Base-by-base conservation (phyloP, 2,797 vertebrate genomes). In the Anas acuta region DNA sequence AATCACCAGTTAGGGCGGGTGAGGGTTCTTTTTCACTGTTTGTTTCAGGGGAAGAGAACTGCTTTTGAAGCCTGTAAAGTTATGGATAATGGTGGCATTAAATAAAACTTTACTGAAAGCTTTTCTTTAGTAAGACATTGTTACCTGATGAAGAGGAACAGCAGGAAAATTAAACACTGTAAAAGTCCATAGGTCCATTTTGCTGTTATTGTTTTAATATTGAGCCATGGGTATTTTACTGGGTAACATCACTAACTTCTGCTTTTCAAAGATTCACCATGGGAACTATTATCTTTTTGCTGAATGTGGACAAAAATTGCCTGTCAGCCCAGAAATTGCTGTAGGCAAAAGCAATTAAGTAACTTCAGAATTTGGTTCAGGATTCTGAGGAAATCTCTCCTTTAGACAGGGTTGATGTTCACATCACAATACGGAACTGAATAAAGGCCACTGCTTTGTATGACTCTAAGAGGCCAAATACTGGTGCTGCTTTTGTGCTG, bases 281-380 rank as follows among this genome's bases (percentile, higher is more conserved):
- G 67, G 76, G 77, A 93, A 35, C 74, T 67, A 6, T 54, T 66
- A 61, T 57, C 23, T 84, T 33, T 76, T 73, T 73, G 65, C 77
- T 91, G 61, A 83, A 84, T 81, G 51, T 86, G 56, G 77, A 35
- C 41, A 82, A 66, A 73, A 90, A 76, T 8, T 88, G 61, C 32
- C 45, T 60, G 66, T 81, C 47, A 78, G 67, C 74, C 77, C 49
- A 89, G 73, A 25, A 72, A 26, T 49, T 87, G 69, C 71, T 71
- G 8, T 3, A 7, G 53, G 65, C 56, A 90, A 84, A 84, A 70
- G 6, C 53, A 85, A 11, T 95, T 62, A 90, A 19, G 23, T n/a
- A 37, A 25, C 35, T 84, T 90, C 58, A 62, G 81, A 92, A 64
- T 35, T 7, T n/a, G 76, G 47, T 32, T 88, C 51, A 66, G 35